These are phyloP conservation scores for Lamproptera curius DNA, from an alignment of 2,888 invertebrate species.

Conservation along the genomic window DNA sequence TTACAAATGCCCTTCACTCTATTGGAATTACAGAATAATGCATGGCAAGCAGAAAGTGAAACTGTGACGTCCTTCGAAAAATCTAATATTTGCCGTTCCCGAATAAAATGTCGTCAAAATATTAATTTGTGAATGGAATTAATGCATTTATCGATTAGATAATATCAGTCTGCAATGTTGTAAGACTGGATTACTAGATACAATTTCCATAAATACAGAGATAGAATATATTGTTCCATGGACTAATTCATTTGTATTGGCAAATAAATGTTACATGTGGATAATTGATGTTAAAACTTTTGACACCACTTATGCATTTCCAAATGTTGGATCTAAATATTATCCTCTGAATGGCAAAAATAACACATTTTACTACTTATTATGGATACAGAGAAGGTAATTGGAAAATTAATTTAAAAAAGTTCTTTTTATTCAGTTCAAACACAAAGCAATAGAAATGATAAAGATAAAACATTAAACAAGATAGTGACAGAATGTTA, in stretches of 20 bases:
- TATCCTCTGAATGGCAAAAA: conserved; percentile 45
- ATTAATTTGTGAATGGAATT: conserved; percentile 38
- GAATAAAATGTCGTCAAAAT: conserved; percentile 18
- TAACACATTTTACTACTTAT: conserved; percentile 52
- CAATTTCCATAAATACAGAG: conserved; percentile 29
- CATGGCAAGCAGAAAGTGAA: conserved; percentile 35
- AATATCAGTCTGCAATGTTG: conserved; percentile 44
- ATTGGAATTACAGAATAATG: conserved; percentile 38
- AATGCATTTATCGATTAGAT: conserved; percentile 36
- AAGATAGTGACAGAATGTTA: too few species aligned
- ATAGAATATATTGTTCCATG: conserved; percentile 43
- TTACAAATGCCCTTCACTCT: conserved; percentile 35
- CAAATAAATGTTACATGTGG: conserved; percentile 49
- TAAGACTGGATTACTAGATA: conserved; percentile 45
- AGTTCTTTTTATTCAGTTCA: neutral
- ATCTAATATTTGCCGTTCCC: conserved; percentile 11
- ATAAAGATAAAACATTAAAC: too few species aligned
- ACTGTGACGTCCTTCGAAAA: conserved; percentile 42
- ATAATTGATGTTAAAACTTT: conserved; percentile 44
- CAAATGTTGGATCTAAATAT: conserved; percentile 36
- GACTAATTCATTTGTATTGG: conserved; percentile 44
- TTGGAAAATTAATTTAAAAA: neutral
- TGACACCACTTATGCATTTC: conserved; percentile 43
- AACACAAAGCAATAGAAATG: too few species aligned
- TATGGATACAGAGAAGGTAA: conserved; percentile 48